Conservation (phyloP, 2,113 vertebrate genomes). For the Apeltes quadracus region DNA sequence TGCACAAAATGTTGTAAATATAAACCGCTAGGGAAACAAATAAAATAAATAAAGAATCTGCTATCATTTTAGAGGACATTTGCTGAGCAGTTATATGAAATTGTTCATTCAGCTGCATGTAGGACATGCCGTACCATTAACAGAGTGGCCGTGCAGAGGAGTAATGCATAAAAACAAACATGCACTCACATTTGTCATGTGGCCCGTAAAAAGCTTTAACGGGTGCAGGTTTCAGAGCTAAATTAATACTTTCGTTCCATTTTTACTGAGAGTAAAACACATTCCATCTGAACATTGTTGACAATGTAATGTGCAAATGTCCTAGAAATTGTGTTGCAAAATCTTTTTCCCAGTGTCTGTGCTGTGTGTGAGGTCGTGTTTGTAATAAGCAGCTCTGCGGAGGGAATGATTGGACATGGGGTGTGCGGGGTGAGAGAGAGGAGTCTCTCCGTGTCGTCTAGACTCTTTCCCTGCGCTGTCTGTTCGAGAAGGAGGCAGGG, state of each 20-base stretch:
- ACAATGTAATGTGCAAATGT: constrained; percentile 19
- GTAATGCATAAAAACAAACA: constrained; percentile 23
- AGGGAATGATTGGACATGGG: not conserved
- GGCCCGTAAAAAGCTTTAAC: constrained; percentile 23
- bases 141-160: not conserved
- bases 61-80: not conserved
- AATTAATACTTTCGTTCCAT: not conserved
- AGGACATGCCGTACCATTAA: constrained; percentile 12
- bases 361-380: constrained; percentile 36
- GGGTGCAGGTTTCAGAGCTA: not conserved
- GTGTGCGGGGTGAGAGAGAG: constrained; percentile 10
- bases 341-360: not conserved
- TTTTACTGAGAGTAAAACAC: constrained; percentile 11
- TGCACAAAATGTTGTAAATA: not conserved
- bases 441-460: constrained; percentile 45
- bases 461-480: constrained; percentile 21
- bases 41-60: not conserved
- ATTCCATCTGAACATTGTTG: constrained; percentile 8
- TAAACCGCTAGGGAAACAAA: not conserved
- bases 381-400: constrained; percentile 18
- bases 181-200: constrained; percentile 11
- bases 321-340: constrained; percentile 13
- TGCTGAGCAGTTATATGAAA: not conserved
- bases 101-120: not conserved
- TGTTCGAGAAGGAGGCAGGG: constrained; percentile 42